Percentiles rank a stretch among this genome's conserved stretches.
These are phyloP conservation scores for Mus spicilegus DNA, from an alignment of 2,113 vertebrate genomes.

Conservation along the genomic window DNA sequence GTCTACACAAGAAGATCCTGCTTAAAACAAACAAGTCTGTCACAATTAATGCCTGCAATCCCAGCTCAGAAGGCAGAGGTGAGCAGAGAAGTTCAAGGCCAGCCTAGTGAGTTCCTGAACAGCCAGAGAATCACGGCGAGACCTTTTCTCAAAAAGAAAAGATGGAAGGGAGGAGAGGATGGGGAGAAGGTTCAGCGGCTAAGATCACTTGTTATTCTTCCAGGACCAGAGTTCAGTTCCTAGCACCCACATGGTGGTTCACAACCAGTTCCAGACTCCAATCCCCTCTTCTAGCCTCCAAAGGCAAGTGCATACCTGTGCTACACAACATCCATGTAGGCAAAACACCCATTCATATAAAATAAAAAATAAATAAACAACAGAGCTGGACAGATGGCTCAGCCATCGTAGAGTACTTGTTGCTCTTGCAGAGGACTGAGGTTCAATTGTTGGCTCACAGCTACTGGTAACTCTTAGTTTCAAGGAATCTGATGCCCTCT, in stretches of 20 bases:
- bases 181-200: not conserved
- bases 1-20: not conserved
- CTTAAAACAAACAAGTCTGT: not conserved
- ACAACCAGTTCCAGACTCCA: not conserved
- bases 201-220: not conserved
- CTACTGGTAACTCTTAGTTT: not conserved
- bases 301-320: not conserved
- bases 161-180: not conserved
- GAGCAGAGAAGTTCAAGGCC: not conserved
- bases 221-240: not conserved
- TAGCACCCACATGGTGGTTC: not conserved
- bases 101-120: not conserved
- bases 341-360: not conserved
- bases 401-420: not conserved
- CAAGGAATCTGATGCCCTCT: not conserved
- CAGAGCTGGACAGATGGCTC: not conserved
- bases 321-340: not conserved
- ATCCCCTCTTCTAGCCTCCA: not conserved
- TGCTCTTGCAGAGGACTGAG: not conserved
- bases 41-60: not conserved
- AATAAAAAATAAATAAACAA: not conserved
- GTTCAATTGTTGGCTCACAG: not conserved
- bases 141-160: not conserved
- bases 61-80: not conserved
- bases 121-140: not conserved